Conservation (phyloP, 2,797 vertebrate species). For the Oreortyx pictus region DNA sequence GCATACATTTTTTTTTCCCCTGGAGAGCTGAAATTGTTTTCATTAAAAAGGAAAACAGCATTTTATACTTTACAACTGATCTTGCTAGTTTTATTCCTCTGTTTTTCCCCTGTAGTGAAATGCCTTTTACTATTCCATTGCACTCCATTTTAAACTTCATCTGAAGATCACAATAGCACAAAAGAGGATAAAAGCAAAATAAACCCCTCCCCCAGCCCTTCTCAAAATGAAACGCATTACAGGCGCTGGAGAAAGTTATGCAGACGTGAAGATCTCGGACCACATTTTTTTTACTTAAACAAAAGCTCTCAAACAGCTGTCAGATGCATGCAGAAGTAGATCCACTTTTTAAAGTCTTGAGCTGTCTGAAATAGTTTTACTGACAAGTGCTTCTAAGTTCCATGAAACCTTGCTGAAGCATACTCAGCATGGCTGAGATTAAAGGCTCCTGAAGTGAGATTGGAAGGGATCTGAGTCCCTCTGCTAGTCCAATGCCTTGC, state of each 20-base stretch:
- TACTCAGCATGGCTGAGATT: not conserved
- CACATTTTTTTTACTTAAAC: not conserved
- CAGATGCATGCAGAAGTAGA: not conserved
- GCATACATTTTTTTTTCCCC: not conserved
- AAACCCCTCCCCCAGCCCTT: not conserved
- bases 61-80: not conserved
- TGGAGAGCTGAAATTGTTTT: not conserved
- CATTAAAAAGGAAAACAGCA: not conserved
- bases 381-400: not conserved
- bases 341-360: not conserved
- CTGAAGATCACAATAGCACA: not conserved
- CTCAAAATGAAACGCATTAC: not conserved
- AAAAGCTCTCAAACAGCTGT: not conserved
- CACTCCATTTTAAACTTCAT: not conserved
- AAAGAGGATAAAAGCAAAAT: not conserved
- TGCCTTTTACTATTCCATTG: not conserved
- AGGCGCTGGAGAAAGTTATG: not conserved
- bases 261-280: not conserved
- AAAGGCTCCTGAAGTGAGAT: not conserved
- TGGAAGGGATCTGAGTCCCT: not conserved
- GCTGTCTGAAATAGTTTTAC: not conserved
- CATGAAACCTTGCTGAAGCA: not conserved
- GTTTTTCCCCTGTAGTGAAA: not conserved
- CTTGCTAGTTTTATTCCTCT: not conserved
- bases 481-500: not conserved